A percentile compares a stretch with the other conserved stretches of the same genome.
Conservation (phyloP, 1,140 invertebrate genomes). For the Aphidius gifuensis region DNA sequence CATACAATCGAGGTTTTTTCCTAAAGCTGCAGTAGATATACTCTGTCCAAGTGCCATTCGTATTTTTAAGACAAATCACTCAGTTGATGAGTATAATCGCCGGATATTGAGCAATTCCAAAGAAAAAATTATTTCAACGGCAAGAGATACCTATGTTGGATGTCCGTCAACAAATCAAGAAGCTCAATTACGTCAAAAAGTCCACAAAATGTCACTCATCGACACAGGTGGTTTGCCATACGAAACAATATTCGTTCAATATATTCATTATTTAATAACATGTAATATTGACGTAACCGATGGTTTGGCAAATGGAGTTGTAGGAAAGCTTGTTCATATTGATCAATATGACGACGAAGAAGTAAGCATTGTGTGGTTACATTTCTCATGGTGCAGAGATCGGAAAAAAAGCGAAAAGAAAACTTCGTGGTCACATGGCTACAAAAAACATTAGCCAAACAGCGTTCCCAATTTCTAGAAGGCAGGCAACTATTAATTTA, state of each 20-base stretch:
- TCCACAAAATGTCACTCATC: neutral
- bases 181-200: neutral
- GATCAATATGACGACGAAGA: neutral
- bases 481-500: constrained; percentile 8
- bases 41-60: constrained; percentile 30
- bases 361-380: constrained; percentile 1
- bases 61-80: constrained; percentile 28
- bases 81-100: constrained; percentile 39
- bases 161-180: neutral
- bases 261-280: constrained; percentile 7
- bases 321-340: neutral
- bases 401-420: neutral
- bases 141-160: neutral
- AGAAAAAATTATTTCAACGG: constrained; percentile 6
- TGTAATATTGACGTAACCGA: constrained; percentile 7
- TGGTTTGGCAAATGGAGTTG: neutral
- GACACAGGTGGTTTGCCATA: constrained; percentile 17
- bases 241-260: constrained; percentile 1
- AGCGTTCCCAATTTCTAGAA: constrained; percentile 6
- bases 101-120: too few relatives aligned
- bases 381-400: neutral
- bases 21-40: constrained; percentile 21
- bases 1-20: constrained; percentile 31
- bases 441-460: too few relatives aligned
- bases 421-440: too few relatives aligned